Conservation (phyloP, 1,140 invertebrate genomes). For the Drosophila busckii region DNA sequence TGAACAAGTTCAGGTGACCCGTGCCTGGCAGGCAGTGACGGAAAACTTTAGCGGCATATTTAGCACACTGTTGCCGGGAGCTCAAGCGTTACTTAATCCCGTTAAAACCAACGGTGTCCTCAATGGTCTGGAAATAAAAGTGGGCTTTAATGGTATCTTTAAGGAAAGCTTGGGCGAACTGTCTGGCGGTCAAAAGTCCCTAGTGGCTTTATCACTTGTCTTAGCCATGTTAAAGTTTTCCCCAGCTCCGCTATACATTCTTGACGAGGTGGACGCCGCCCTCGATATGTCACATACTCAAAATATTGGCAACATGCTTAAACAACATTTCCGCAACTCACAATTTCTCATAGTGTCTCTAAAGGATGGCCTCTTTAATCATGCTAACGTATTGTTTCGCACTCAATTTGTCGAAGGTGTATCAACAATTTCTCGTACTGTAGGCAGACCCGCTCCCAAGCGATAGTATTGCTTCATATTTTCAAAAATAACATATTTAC, state of each 20-base stretch:
- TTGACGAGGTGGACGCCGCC: conserved; percentile 99
- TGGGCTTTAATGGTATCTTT: conserved; percentile 96
- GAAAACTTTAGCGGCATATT: conserved; percentile 99
- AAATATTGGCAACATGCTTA: conserved; percentile 98
- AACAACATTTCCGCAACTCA: conserved; percentile 95
- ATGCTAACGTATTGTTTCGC: conserved; percentile 98
- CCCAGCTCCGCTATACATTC: conserved; percentile 98
- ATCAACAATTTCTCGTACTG: conserved; percentile 90
- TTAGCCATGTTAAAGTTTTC: conserved; percentile 98
- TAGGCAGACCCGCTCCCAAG: conserved; percentile 45
- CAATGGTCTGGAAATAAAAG: conserved; percentile 93
- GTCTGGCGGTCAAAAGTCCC: conserved; percentile 96
- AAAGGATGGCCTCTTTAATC: conserved; percentile 99
- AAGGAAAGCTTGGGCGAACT: conserved; percentile 98
- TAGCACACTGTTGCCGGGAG: conserved; percentile 92
- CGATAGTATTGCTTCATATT: conserved; percentile 20
- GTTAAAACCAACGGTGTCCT: conserved; percentile 86
- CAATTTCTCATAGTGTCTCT: conserved; percentile 99
- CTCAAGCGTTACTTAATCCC: conserved; percentile 90
- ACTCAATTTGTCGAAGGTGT: conserved; percentile 98
- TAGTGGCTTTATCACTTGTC: conserved; percentile 97
- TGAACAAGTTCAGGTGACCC: conserved; percentile 88
- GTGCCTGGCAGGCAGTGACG: conserved; percentile 91
- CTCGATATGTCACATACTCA: conserved; percentile 99
- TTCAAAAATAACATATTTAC: background rate